Conservation (phyloP, 2,888 invertebrate genomes). For the Amblyjoppa proteus region DNA sequence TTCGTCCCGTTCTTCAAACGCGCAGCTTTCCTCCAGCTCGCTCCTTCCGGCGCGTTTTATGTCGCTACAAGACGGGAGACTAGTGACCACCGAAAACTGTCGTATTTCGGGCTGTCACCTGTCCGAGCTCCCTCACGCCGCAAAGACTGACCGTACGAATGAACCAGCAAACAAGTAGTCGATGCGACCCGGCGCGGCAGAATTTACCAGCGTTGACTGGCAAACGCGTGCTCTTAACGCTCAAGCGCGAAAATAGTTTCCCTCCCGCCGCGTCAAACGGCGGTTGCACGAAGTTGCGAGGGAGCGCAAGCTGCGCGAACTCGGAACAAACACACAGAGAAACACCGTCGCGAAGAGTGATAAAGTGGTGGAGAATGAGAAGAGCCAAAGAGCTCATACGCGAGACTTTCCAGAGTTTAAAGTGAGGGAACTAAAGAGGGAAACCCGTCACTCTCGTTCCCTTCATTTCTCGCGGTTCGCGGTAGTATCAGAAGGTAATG, state of each 20-base stretch:
- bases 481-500: conserved; percentile 63
- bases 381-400: conserved; percentile 1
- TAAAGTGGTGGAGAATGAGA: conserved; percentile 15
- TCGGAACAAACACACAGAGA: conserved; percentile 14
- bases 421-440: conserved; percentile 7
- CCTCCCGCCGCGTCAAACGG: conserved; percentile 24
- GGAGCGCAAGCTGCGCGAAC: conserved; percentile 5
- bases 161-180: conserved; percentile 20
- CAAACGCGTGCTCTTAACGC: conserved; percentile 63
- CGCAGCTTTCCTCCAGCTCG: conserved; percentile 19
- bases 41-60: conserved; percentile 76
- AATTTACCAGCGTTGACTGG: conserved; percentile 51
- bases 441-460: conserved; percentile 37
- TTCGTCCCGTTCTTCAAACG: conserved; percentile 33
- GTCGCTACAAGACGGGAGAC: conserved; percentile 76
- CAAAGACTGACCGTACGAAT: not conserved
- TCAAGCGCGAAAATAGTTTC: conserved; percentile 64
- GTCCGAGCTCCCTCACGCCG: conserved; percentile 69
- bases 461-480: conserved; percentile 53
- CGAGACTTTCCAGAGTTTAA: conserved; percentile 4
- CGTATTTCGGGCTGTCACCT: conserved; percentile 80
- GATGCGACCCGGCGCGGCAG: conserved; percentile 19
- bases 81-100: conserved; percentile 82
- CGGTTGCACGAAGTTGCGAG: not conserved
- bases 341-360: conserved; percentile 31